Evolutionary conservation across 2,113 vertebrate genomes (phyloP), one percentile per base, ranked within the genome.

Genomic region (Triplophysa siluroides): DNA sequence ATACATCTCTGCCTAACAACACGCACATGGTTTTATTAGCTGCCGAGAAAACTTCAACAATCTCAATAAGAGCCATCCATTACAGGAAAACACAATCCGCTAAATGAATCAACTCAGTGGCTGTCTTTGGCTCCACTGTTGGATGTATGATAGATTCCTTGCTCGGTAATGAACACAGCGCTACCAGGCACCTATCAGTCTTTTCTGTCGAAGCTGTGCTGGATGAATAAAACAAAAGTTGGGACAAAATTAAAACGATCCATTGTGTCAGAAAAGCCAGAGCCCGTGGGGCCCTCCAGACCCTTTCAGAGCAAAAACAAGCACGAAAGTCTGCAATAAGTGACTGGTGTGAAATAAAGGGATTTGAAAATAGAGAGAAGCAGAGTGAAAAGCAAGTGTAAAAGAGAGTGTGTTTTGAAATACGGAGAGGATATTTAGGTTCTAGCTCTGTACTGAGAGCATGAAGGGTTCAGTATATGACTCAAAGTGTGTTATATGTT

Each of bases 171-270:
- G 90, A 91, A 90, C 90, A 90, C 69, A 78, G 58, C 88, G 89
- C 92, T 91, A 88, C 88, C 41, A 90, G 91, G 90, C 91, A 91
- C 91, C 88, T 91, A 92, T 92, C 91, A 89, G 84, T 92, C 91
- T 91, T 88, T 87, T 88, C 81, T 91, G 89, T 90, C 90, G 88
- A 91, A 89, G 90, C 89, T 87, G 87, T 88, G 90, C 89, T 88
- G 85, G 88, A 91, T 90, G 87, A 93, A 91, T 90, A 83, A 90
- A 89, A 88, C 76, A 71, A 85, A 91, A 90, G 87, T 90, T 89
- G 79, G 64, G 86, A 81, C 75, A 9, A 88, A 92, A 90, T 91
- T 90, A 90, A 91, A 92, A 91, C 88, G 87, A 89, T 91, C 86
- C 88, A 90, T 90, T 90, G 85, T 89, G 83, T 87, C 74, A 84